phyloP scores from a whole-genome alignment of 2,888 invertebrate species.

The Oscheius sp. region DNA sequence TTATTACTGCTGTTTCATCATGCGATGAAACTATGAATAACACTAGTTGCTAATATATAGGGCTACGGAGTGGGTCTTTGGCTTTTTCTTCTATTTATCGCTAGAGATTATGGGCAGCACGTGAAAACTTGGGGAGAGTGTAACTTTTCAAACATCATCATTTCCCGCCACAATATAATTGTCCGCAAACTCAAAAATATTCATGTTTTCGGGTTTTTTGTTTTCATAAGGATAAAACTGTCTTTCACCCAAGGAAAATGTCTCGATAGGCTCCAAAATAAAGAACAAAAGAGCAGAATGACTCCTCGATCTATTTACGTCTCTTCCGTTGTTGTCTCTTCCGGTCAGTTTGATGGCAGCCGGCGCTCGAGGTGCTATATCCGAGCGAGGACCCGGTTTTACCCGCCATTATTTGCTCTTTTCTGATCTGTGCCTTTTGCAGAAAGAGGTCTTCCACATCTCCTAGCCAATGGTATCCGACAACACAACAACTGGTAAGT shows the following conservation, averaged over 20 bases:
- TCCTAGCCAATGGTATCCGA: too few species aligned
- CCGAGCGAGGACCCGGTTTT: slow-evolving; percentile 9
- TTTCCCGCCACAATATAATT: too few species aligned
- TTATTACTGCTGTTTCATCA: too few species aligned
- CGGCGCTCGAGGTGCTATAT: neutral
- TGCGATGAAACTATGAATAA: too few species aligned
- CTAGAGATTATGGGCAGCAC: too few species aligned
- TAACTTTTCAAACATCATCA: too few species aligned
- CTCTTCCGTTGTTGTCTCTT: neutral
- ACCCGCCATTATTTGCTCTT: slow-evolving; percentile 13
- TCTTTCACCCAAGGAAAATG: neutral
- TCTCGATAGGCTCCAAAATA: neutral
- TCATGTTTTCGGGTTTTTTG: too few species aligned
- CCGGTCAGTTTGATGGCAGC: slow-evolving; percentile 7
- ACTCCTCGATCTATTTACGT: neutral
- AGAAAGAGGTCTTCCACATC: slow-evolving; percentile 1
- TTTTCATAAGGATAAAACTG: too few species aligned
- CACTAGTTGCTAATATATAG: too few species aligned
- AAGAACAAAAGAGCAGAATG: neutral
- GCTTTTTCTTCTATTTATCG: neutral
- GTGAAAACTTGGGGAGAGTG: too few species aligned
- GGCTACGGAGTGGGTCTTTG: too few species aligned
- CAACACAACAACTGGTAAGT: neutral
- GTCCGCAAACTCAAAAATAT: too few species aligned
- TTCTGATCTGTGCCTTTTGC: slow-evolving; percentile 21